phyloP scores from a whole-genome alignment of 2,888 invertebrate genomes.

The Mimumesa dahlbomi region DNA sequence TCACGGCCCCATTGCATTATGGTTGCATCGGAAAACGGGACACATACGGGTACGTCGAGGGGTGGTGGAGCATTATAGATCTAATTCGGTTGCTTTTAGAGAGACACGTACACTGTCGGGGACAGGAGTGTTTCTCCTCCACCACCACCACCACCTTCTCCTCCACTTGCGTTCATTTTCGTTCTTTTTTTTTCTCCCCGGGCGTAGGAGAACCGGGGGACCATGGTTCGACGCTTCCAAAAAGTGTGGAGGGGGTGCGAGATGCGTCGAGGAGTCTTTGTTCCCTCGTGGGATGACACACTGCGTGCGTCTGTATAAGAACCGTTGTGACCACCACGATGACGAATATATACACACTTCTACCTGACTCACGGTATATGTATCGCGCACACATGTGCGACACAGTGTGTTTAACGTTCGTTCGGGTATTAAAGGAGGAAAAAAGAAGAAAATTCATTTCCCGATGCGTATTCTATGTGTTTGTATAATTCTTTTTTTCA shows the following conservation, averaged over 20 bases:
- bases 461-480: no score
- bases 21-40: slow-evolving; percentile 47
- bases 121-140: no score
- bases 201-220: background rate
- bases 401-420: no score
- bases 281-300: slow-evolving; percentile 64
- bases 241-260: slow-evolving; percentile 62
- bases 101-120: slow-evolving; percentile 14
- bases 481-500: no score
- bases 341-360: slow-evolving; percentile 15
- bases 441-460: no score
- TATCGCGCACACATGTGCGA: no score
- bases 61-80: slow-evolving; percentile 41
- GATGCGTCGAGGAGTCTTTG: slow-evolving; percentile 68
- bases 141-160: no score
- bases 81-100: slow-evolving; percentile 52
- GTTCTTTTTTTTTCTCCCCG: no score
- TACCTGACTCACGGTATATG: slow-evolving; percentile 1
- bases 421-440: no score
- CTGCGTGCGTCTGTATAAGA: slow-evolving; percentile 20
- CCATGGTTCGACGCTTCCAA: slow-evolving; percentile 65
- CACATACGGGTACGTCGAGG: slow-evolving; percentile 1
- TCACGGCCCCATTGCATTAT: slow-evolving; percentile 50
- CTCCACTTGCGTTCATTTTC: no score
- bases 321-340: slow-evolving; percentile 5